Percentiles rank a stretch among this genome's conserved stretches.
Conservation (phyloP, 2,888 invertebrate species). For the Drosophila barbarae region DNA sequence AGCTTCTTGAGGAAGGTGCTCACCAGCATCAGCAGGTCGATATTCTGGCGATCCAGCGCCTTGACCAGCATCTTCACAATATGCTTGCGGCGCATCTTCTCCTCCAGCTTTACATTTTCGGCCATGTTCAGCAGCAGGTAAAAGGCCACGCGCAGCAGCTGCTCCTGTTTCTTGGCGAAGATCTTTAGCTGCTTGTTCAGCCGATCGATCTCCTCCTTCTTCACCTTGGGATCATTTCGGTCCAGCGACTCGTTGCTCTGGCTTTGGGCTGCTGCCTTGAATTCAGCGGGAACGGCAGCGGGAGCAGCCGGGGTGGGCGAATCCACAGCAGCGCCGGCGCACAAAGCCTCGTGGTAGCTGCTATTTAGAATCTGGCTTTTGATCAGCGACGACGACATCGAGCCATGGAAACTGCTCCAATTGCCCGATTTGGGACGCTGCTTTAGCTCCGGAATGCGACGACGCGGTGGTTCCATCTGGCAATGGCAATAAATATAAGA, state of each 20-base stretch:
- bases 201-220: constrained; percentile 88
- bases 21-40: constrained; percentile 92
- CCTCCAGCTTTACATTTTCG: constrained; percentile 96
- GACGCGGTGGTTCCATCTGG: constrained; percentile 83
- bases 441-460: constrained; percentile 87
- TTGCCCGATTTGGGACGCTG: constrained; percentile 88
- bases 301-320: constrained; percentile 6
- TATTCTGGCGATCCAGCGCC: constrained; percentile 93
- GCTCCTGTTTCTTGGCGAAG: constrained; percentile 95
- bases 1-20: constrained; percentile 97
- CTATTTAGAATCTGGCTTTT: constrained; percentile 84
- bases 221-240: constrained; percentile 79
- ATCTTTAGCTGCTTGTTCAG: constrained; percentile 87
- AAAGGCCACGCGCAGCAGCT: constrained; percentile 93
- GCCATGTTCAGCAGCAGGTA: constrained; percentile 96
- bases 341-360: constrained; percentile 85
- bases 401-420: constrained; percentile 81
- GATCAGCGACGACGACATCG: constrained; percentile 81
- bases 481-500: background rate
- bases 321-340: constrained; percentile 26
- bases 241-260: constrained; percentile 77
- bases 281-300: constrained; percentile 51
- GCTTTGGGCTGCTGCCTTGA: constrained; percentile 52
- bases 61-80: constrained; percentile 92
- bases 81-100: constrained; percentile 97